Evolutionary conservation across 2,113 vertebrate species (phyloP), one percentile per base, ranked within the genome.

Genomic region (Nannobrachium achirus): DNA sequence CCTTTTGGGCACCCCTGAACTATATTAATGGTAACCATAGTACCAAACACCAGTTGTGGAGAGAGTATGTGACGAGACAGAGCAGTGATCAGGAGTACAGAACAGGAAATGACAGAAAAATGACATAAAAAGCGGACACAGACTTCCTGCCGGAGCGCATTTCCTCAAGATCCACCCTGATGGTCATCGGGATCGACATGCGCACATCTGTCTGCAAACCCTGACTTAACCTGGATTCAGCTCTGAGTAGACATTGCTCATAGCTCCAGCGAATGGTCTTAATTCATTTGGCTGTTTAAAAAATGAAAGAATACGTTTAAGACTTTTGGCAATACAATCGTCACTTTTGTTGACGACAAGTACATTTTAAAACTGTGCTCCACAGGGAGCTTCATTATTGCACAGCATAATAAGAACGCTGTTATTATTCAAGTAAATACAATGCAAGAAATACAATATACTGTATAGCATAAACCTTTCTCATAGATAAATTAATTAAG

Each of bases 171-270:
- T 85, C 71, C 67, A 49, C 69, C 60, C 69, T 51, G 69, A 85
- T 80, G 76, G 80, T 80, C 76, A 62, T 81, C 76, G 82, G 83
- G 81, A 73, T 42, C 2, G 9, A 66, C 76, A 66, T 15, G 1
- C 18, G 75, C 73, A 83, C 83, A 81, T 85, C 73, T 81, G 86
- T 80, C 56, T 4, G 59, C 73, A 66, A 60, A 78, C 50, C 33
- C 20, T 13, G 45, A 13, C 14, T 48, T 81, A 73, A 73, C 71
- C 62, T 70, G 65, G 66, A 73, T 69, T 69, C 63, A 66, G 56
- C 11, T 48, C 11, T 48, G 8, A 45, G 13, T 57, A 41, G 61
- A 56, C 52, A 65, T 66, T 56, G 39, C 25, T 7, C 52, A 13
- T 20, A 15, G 41, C 51, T 50, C 38, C 56, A 65, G 4, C 69